A percentile compares a stretch with the other conserved stretches of the same genome.
Conservation (phyloP, 2,113 vertebrate species). For the Pangasianodon hypophthalmus region DNA sequence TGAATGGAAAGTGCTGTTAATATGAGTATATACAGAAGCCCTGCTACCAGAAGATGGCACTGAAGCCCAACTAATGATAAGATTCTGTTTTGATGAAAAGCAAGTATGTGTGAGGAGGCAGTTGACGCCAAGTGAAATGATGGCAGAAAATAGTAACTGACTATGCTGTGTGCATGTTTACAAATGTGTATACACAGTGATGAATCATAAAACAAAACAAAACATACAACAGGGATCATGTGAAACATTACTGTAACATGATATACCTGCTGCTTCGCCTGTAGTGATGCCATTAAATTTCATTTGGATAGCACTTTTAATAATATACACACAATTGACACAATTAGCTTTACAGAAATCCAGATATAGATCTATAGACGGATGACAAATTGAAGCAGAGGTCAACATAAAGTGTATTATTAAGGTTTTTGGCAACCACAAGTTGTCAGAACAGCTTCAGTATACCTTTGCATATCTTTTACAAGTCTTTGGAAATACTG, state of each 20-base stretch:
- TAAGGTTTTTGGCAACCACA: not conserved
- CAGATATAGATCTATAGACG: no score
- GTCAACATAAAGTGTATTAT: not conserved
- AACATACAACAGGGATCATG: no score
- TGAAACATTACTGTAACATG: not conserved
- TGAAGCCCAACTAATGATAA: conserved; percentile 42
- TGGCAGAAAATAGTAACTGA: not conserved
- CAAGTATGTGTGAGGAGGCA: not conserved
- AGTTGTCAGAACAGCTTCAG: no score
- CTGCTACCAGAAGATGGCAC: conserved; percentile 53
- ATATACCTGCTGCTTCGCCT: not conserved
- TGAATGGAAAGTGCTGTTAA: not conserved
- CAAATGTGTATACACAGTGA: not conserved
- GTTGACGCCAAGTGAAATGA: not conserved
- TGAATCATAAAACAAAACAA: not conserved
- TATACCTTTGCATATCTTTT: not conserved
- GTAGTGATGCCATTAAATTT: not conserved
- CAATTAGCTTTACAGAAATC: not conserved
- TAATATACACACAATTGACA: not conserved
- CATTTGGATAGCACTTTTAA: not conserved
- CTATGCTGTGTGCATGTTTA: not conserved
- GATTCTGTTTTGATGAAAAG: not conserved
- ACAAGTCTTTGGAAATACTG: not conserved
- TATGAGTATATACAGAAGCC: not conserved
- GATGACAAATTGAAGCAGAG: not conserved